phyloP scores from a whole-genome alignment of 2,797 vertebrate genomes.

The Thripadectes ignobilis region DNA sequence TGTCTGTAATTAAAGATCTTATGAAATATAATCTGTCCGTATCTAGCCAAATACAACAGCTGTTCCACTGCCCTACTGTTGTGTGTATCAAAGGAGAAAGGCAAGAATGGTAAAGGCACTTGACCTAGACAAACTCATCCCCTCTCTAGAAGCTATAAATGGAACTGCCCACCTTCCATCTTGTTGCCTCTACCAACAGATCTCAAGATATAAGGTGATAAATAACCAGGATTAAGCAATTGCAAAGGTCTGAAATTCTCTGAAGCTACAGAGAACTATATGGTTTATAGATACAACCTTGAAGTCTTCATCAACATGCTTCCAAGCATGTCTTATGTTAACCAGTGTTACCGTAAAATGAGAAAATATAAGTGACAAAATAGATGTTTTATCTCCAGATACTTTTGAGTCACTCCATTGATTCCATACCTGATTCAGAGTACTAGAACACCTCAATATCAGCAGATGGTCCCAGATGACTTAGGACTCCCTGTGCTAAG shows the following conservation, averaged over 20 bases:
- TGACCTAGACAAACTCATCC: neutral
- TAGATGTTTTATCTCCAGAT: neutral
- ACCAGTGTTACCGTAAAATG: neutral
- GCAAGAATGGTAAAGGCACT: neutral
- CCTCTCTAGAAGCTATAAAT: neutral
- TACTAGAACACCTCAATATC: neutral
- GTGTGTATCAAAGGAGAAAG: neutral
- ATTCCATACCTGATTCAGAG: neutral
- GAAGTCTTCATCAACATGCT: neutral
- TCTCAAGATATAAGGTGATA: neutral
- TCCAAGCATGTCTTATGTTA: neutral
- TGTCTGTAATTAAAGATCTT: slow-evolving; percentile 38
- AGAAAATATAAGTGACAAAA: neutral
- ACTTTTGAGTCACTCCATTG: neutral
- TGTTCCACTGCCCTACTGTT: neutral
- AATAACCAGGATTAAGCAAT: neutral
- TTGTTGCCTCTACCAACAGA: neutral
- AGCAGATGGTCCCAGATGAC: neutral
- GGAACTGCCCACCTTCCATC: neutral
- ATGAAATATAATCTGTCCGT: neutral
- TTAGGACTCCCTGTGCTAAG: neutral
- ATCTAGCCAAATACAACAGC: neutral
- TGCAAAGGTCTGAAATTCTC: neutral
- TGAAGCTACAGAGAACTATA: neutral
- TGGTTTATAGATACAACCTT: neutral